A percentile compares a stretch with the other conserved stretches of the same genome.
Evolutionary conservation across 2,113 vertebrate species (phyloP).

Genomic region (Aviceda subcristata): DNA sequence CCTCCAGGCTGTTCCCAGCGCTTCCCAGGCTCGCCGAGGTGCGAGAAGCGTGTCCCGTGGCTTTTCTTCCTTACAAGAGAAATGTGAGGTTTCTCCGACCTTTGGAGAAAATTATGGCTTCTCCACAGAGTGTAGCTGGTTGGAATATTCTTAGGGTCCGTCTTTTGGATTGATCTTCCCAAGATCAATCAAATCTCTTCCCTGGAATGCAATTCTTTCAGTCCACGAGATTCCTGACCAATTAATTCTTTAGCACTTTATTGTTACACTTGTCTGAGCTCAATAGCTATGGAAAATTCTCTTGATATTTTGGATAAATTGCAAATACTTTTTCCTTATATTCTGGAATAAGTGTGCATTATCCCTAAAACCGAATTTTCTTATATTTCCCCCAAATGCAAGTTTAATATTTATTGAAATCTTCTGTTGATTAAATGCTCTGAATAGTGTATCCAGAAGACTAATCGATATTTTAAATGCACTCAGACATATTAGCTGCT

Average conservation of each 20-base stretch:
- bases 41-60: background rate
- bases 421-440: slow-evolving; percentile 43
- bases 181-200: background rate
- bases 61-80: background rate
- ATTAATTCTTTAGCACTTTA: background rate
- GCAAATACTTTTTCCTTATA: background rate
- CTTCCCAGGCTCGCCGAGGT: background rate
- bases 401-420: slow-evolving; percentile 47
- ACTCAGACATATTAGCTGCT: slow-evolving; percentile 39
- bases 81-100: background rate
- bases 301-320: background rate
- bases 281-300: background rate
- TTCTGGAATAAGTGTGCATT: background rate
- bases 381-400: background rate
- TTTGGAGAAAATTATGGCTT: background rate
- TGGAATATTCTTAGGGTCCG: background rate
- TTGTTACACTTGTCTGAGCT: background rate
- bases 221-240: background rate
- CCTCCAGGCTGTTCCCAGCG: background rate
- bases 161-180: background rate
- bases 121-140: background rate
- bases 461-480: slow-evolving; percentile 48
- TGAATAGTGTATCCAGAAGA: slow-evolving; percentile 22
- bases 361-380: background rate
- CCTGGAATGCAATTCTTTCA: background rate